Conservation (phyloP, 1,140 invertebrate species). For the Goniozus legneri region DNA sequence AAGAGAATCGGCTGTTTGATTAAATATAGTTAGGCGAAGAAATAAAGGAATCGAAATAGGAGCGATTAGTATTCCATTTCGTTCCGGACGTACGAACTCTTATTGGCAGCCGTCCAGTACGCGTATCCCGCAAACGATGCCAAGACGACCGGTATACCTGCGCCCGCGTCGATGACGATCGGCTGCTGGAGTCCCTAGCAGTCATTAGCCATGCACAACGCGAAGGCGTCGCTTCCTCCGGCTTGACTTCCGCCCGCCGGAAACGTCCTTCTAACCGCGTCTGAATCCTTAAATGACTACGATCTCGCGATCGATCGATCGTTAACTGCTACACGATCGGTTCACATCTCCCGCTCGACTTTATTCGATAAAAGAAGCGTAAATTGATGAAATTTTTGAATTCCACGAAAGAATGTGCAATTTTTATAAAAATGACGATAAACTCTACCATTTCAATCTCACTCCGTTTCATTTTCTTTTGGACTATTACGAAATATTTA, state of each 20-base stretch:
- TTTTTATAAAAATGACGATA: too few species aligned
- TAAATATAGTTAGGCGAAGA: not conserved
- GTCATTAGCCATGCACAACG: slow-evolving; percentile 36
- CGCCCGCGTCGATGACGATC: too few species aligned
- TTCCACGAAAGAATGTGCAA: too few species aligned
- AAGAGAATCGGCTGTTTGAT: slow-evolving; percentile 12
- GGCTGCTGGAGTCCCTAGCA: too few species aligned
- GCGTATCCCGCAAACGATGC: slow-evolving; percentile 9
- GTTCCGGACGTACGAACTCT: slow-evolving; percentile 10
- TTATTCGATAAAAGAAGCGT: too few species aligned
- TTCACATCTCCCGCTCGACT: slow-evolving; percentile 7
- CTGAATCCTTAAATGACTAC: slow-evolving; percentile 42
- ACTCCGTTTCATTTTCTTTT: too few species aligned
- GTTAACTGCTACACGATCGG: not conserved
- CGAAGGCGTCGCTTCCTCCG: slow-evolving; percentile 33
- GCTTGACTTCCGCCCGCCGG: slow-evolving; percentile 43
- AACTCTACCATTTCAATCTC: too few species aligned
- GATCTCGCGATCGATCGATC: slow-evolving; percentile 13
- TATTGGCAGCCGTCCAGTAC: not conserved
- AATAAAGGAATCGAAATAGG: too few species aligned
- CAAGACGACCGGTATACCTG: slow-evolving; percentile 12
- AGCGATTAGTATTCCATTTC: not conserved
- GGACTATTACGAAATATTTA: too few species aligned
- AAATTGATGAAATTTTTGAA: too few species aligned
- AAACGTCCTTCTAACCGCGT: slow-evolving; percentile 41